Base-by-base conservation (phyloP, 2,113 vertebrate species). In the Podilymbus podiceps region DNA sequence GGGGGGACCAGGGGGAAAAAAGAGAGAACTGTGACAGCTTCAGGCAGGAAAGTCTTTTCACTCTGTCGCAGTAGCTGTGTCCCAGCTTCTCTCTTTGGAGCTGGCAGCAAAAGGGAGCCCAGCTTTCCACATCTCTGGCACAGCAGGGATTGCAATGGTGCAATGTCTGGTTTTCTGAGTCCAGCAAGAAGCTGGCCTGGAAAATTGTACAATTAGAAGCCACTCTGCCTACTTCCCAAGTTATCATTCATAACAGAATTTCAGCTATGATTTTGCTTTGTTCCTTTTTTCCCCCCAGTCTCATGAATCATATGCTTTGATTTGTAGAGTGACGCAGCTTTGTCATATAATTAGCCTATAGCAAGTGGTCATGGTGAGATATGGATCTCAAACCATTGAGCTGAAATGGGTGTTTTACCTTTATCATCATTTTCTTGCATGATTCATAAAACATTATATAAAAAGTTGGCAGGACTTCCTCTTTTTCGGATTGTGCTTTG, bases 391-490 rank as follows among this genome's bases (percentile, higher is more conserved):
- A 92, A 52, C 15, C 23, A 44, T 14, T 9, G 20, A 59, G 44
- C 30, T 82, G 77, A 87, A 95, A 82, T 72, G 18, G 44, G 13
- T 91, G 72, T 93, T 95, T 89, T 92, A 86, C 22, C 59, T 88
- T 92, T 86, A 86, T 92, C 73, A 78, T 21, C 28, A 59, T 35
- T 85, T 90, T 93, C 62, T 90, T 93, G 35, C 72, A 85, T 85
- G 84, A 94, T 94, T 95, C 89, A 85, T 90, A 89, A 92, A 96
- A 89, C 18, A n/a, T 9, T 83, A 38, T 30, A 42, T 53, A 80
- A 58, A 73, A 76, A 46, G 3, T 84, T 90, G 69, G 28, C 93
- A 89, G 47, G 56, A 69, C 16, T 53, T 73, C 40, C 35, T 82
- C 24, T 85, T 85, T 89, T 81, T 33, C 38, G 59, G 20, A 47